Base-by-base conservation (phyloP, 1,140 invertebrate genomes). In the Ips typographus region DNA sequence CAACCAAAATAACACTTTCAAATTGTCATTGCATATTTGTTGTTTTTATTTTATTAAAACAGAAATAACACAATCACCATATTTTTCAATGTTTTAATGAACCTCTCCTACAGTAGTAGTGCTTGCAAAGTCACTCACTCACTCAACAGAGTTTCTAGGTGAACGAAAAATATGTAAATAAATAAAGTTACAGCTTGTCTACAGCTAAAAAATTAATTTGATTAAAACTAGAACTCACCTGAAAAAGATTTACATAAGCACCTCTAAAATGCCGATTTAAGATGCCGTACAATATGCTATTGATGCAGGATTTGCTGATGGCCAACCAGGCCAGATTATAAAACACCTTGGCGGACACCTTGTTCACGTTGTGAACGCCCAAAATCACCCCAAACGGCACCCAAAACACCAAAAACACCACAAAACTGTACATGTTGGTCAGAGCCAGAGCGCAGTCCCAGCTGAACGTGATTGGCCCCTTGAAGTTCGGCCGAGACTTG, bases 201-300 rank as follows among this genome's bases (percentile, higher is more conserved):
- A n/a, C n/a, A n/a, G n/a, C n/a, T n/a, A n/a, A n/a, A n/a, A n/a
- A n/a, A n/a, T n/a, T n/a, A n/a, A n/a, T 38, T 51, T 51, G 4
- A 63, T 5, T 51, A 63, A 57, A 53, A 53, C n/a, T 7, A 37
- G 22, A 56, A 62, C 6, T 57, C 60, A 71, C 69, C 63, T 71
- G 74, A 75, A 92, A 93, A 5, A 93, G 79, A 75, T 91, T 90
- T 37, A 89, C 82, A 76, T 90, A 94, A 2, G 90, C 90, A 68
- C 84, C 87, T n/a, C 90, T 83, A 74, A 91, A 92, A 76, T 89
- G 87, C 0, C 85, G 81, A 74, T 90, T 88, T 2, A 85, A 78
- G 0, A 86, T 79, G 64, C 87, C 87, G 75, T 92, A 92, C 1
- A 92, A 76, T 2, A 90, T 82, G 72, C 86, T 88, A 71, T 88